Percentiles rank a stretch among this genome's conserved stretches.
Conservation (phyloP, 2,888 invertebrate genomes). For the Lacanobia oleracea region DNA sequence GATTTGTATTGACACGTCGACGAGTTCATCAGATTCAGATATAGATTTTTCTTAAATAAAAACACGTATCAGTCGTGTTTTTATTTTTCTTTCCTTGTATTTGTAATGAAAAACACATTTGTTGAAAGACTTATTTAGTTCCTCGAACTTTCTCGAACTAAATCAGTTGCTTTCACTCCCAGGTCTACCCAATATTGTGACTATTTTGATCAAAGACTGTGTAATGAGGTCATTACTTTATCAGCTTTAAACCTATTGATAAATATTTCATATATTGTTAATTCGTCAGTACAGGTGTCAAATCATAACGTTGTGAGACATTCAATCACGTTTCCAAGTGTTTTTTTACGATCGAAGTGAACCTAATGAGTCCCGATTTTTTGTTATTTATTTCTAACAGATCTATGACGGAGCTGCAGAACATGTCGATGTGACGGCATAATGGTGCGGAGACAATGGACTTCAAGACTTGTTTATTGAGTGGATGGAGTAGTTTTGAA, state of each 20-base stretch:
- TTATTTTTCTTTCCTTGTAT: too few species aligned
- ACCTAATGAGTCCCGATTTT: conserved; percentile 76
- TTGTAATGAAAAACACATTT: too few species aligned
- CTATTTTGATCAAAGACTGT: too few species aligned
- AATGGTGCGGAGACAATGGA: conserved; percentile 87
- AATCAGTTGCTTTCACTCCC: too few species aligned
- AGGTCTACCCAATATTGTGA: background rate
- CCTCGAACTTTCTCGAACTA: too few species aligned
- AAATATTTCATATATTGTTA: conserved; percentile 12
- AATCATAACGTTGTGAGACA: conserved; percentile 37
- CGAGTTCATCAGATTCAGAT: too few species aligned
- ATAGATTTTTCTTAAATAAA: too few species aligned
- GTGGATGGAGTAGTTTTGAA: conserved; percentile 88
- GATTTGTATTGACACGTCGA: too few species aligned
- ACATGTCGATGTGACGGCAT: conserved; percentile 83
- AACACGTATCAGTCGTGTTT: too few species aligned
- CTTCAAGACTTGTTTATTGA: conserved; percentile 89
- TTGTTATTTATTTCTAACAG: conserved; percentile 81
- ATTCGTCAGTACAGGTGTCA: conserved; percentile 37
- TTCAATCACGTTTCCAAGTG: conserved; percentile 34
- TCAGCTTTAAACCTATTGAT: background rate
- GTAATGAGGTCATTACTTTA: background rate
- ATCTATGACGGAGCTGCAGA: conserved; percentile 82
- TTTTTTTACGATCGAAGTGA: conserved; percentile 62
- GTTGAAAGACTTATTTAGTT: too few species aligned